Evolutionary conservation across 2,888 invertebrate species (phyloP), one percentile per base, ranked within the genome.

Genomic region (Acrobasis suavella): DNA sequence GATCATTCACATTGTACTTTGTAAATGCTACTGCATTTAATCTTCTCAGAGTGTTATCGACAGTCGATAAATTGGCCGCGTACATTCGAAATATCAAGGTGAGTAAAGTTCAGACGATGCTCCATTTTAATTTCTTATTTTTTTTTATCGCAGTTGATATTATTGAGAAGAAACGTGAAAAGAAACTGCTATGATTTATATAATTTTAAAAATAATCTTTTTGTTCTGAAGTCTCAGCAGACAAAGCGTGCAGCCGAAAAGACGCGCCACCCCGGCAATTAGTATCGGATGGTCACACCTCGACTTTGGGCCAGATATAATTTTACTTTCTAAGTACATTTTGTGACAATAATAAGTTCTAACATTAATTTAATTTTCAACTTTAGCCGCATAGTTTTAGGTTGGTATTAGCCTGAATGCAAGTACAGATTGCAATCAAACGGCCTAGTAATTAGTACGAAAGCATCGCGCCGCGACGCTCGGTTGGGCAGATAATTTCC

Each of bases 401-500:
- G 81, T 75, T 63, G 70, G 77, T 68, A 78, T 77, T 83, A 67
- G 75, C 63, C 58, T 68, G 70, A 64, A 69, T 63, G 60, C 52
- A 66, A 60, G 67, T 75, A 71, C 78, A 82, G 88, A 91, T 91
- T 88, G 87, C 85, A 89, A 91, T 91, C 90, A 89, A 86, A 89
- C 84, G 84, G 78, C 84, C 88, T 88, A 90, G 89, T 90, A 91
- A 91, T 92, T 92, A 91, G 90, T 87, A 81, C 82, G 81, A 84
- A 80, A 85, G 86, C 86, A 82, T 81, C 85, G 85, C 83, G 83
- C 83, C 80, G 86, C 81, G 86, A 86, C 89, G 91, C 84, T 89
- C 82, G 85, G 90, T 86, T 89, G 89, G 89, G 86, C 87, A 88
- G 89, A 91, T 91, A 91, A 91, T 91, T 92, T 92, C 91, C 91